These are phyloP conservation scores for Caenorhabditis uteleia DNA, from an alignment of 2,888 invertebrate species.

Conservation along the genomic window DNA sequence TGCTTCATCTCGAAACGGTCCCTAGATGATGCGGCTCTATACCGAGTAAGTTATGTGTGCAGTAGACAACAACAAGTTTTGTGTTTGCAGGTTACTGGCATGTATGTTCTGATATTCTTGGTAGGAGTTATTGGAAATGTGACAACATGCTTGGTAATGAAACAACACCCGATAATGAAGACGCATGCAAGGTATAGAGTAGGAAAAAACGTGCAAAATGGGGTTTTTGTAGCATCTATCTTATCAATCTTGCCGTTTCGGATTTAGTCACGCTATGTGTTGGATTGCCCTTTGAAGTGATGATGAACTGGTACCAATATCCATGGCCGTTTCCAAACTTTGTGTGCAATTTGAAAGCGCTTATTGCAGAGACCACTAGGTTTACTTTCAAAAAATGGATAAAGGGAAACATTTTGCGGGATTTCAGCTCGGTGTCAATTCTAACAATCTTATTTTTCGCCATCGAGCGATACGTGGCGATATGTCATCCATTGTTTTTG, in stretches of 20 bases:
- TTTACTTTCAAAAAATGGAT: neutral
- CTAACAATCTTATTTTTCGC: conserved; percentile 56
- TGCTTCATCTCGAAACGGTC: conserved; percentile 52
- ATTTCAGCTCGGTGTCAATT: conserved; percentile 53
- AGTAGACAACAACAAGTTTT: too few species aligned
- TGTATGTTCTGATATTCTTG: conserved; percentile 46
- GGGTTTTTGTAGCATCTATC: conserved; percentile 39
- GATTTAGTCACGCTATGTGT: conserved; percentile 55
- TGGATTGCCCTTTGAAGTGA: conserved; percentile 54
- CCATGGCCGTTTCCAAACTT: conserved; percentile 60
- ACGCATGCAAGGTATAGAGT: conserved; percentile 48
- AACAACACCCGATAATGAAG: conserved; percentile 53
- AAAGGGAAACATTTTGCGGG: neutral
- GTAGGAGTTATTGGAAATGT: conserved; percentile 54
- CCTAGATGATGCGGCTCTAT: conserved; percentile 41
- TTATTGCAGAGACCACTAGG: conserved; percentile 56
- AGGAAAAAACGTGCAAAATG: neutral
- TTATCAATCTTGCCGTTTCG: conserved; percentile 53
- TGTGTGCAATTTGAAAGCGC: conserved; percentile 55
- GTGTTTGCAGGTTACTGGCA: conserved; percentile 39
- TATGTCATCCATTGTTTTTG: conserved; percentile 52
- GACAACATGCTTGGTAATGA: conserved; percentile 51
- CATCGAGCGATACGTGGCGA: conserved; percentile 58
- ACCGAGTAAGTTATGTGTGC: conserved; percentile 31
- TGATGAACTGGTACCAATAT: conserved; percentile 57